Percentiles rank a stretch among this genome's conserved stretches.
phyloP scores from a whole-genome alignment of 2,797 vertebrate species.

The Dromococcyx pavoninus region DNA sequence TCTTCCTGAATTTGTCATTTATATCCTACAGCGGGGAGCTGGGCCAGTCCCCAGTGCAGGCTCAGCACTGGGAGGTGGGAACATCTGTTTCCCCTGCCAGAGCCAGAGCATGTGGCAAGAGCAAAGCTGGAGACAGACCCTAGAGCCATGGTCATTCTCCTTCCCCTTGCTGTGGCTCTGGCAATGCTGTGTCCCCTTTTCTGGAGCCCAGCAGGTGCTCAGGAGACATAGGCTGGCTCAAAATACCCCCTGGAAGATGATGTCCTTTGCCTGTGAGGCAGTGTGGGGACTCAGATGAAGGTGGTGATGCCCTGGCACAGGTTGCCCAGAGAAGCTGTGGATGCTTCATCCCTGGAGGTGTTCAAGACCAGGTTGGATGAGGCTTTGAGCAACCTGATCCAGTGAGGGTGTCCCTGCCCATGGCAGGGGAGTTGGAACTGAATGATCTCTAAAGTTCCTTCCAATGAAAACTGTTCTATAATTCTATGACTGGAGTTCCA shows the following conservation, averaged over 20 bases:
- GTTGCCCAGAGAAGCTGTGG: no score
- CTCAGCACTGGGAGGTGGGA: fast-evolving
- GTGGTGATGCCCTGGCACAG: no score
- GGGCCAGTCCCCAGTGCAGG: neutral
- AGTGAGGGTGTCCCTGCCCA: no score
- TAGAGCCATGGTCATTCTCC: neutral
- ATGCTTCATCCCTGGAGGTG: no score
- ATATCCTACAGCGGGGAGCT: fast-evolving
- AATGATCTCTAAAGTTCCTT: no score
- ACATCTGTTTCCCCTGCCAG: neutral
- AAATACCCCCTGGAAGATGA: neutral
- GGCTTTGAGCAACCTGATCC: no score
- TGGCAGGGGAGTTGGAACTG: no score
- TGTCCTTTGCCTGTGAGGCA: neutral
- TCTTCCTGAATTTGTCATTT: neutral
- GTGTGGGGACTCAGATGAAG: neutral
- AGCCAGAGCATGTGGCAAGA: fast-evolving
- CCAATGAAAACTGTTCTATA: no score
- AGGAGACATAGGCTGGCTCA: neutral
- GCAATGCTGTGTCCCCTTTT: neutral
- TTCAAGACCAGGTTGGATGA: no score
- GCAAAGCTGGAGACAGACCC: neutral
- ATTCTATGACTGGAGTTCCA: neutral
- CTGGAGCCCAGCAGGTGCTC: neutral
- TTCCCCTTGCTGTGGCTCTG: neutral